Percentiles rank a stretch among this genome's conserved stretches.
Conservation (phyloP, 2,797 vertebrate genomes). For the Myotis planiceps region DNA sequence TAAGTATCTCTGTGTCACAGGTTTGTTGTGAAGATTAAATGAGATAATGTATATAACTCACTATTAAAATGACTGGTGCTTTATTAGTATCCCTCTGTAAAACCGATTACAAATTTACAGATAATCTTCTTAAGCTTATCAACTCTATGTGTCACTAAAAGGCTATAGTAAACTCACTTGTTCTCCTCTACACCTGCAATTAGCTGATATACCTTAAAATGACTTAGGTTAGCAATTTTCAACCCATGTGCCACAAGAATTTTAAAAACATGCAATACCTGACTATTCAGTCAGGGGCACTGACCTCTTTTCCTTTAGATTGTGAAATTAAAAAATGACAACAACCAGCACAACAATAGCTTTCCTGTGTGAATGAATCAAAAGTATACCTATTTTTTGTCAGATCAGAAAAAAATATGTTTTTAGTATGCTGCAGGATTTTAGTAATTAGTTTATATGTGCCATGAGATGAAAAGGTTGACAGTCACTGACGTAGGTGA, state of each 20-base stretch:
- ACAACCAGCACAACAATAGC: not conserved
- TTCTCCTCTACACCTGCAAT: not conserved
- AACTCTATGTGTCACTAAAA: not conserved
- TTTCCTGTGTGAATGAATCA: not conserved
- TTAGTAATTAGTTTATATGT: not conserved
- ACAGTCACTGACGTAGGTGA: not conserved
- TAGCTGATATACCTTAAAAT: not conserved
- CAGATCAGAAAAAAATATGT: not conserved
- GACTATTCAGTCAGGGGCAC: not conserved
- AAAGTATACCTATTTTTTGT: not conserved
- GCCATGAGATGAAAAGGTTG: not conserved
- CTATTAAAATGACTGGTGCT: not conserved
- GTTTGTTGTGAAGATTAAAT: not conserved
- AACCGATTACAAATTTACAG: not conserved
- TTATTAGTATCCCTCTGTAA: not conserved
- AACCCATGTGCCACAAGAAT: not conserved
- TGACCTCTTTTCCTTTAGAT: not conserved
- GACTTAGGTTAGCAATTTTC: not conserved
- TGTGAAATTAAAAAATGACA: not conserved
- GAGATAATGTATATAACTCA: not conserved
- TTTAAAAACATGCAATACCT: not conserved
- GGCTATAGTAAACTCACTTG: not conserved
- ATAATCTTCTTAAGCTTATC: not conserved
- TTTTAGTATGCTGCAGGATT: not conserved
- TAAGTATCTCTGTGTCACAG: not conserved